Conservation (phyloP, 2,113 vertebrate genomes). For the Pan paniscus region DNA sequence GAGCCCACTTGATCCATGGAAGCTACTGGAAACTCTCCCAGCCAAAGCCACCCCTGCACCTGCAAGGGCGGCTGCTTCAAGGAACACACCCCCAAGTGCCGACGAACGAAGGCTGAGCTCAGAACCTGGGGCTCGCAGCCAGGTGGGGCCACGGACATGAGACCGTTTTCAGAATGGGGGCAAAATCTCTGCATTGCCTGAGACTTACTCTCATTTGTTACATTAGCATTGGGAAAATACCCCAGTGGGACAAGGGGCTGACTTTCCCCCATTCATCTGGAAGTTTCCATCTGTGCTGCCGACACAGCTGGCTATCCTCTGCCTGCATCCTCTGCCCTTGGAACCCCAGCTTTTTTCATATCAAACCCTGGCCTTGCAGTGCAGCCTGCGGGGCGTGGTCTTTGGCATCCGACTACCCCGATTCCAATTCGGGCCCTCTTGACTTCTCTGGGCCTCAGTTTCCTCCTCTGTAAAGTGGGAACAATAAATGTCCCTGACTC, state of each 20-base stretch:
- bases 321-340: too few species aligned
- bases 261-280: background rate
- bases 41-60: background rate
- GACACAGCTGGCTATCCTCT: conserved; percentile 44
- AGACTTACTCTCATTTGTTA: background rate
- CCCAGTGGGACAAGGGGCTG: background rate
- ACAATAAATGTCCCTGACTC: background rate
- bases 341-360: background rate
- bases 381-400: background rate
- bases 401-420: background rate
- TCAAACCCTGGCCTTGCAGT: background rate
- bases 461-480: background rate
- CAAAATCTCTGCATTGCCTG: background rate
- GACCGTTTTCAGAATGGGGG: background rate
- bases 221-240: background rate
- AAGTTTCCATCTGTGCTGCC: background rate
- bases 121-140: rapidly evolving
- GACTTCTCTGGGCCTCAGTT: background rate
- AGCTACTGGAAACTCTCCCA: background rate
- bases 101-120: background rate
- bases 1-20: background rate
- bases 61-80: background rate
- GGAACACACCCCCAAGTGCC: rapidly evolving
- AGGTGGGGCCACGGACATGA: rapidly evolving
- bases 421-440: background rate